These are phyloP conservation scores for Ectemnius lituratus DNA, from an alignment of 2,888 invertebrate species.

Conservation along the genomic window DNA sequence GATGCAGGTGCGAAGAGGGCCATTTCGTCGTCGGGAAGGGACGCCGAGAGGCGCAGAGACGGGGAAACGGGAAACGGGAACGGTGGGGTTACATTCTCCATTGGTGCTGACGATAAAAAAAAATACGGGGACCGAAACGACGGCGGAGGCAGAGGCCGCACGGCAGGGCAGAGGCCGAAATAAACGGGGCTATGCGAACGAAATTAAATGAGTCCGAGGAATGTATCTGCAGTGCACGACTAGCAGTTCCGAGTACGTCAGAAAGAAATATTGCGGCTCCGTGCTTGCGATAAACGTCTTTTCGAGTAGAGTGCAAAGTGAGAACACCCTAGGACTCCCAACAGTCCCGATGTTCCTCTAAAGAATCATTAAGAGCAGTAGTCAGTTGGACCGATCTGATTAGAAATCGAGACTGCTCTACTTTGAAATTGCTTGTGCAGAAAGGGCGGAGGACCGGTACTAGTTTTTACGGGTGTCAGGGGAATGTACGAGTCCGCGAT, in stretches of 20 bases:
- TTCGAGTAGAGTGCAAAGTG: conserved; percentile 36
- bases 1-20: conserved; percentile 55
- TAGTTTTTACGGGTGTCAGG: not conserved
- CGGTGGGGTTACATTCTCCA: conserved; percentile 49
- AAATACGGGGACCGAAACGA: not conserved
- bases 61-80: too few relatives aligned
- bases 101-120: conserved; percentile 32
- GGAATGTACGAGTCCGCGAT: not conserved
- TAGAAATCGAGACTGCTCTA: not conserved
- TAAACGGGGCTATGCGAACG: conserved; percentile 53
- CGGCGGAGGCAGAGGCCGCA: conserved; percentile 15
- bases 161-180: conserved; percentile 35
- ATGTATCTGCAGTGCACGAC: conserved; percentile 39
- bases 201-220: conserved; percentile 58
- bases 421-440: not conserved
- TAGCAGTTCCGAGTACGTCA: conserved; percentile 42
- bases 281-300: conserved; percentile 57
- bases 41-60: too few relatives aligned
- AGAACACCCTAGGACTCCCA: conserved; percentile 26
- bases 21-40: conserved; percentile 28
- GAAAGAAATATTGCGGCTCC: conserved; percentile 52
- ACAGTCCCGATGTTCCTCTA: conserved; percentile 28
- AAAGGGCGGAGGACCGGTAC: too few relatives aligned
- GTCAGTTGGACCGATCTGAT: not conserved
- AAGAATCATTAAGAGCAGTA: conserved; percentile 42